Conservation (phyloP, 2,113 vertebrate genomes). For the Cervus canadensis region DNA sequence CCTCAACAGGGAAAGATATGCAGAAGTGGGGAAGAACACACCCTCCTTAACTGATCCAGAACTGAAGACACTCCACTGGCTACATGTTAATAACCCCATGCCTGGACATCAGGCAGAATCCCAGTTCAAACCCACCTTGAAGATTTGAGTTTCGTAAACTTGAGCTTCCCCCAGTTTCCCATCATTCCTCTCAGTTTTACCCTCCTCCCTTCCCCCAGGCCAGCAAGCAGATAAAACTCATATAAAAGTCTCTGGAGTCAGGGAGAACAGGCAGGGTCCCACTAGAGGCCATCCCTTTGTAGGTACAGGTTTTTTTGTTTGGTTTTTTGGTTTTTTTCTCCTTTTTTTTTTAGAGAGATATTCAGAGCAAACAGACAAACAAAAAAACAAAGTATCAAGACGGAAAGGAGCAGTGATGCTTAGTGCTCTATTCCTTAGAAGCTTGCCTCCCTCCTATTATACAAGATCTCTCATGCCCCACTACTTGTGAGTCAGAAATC, state of each 20-base stretch:
- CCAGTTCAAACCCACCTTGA: background rate
- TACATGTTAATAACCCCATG: no score
- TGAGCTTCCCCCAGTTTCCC: background rate
- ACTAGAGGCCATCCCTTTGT: background rate
- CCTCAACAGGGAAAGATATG: background rate
- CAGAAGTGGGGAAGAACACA: background rate
- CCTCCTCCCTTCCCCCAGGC: background rate
- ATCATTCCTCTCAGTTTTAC: background rate
- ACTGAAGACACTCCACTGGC: background rate
- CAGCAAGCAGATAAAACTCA: background rate
- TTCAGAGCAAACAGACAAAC: slow-evolving; percentile 24
- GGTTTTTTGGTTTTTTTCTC: no score
- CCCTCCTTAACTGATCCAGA: background rate
- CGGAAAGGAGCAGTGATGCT: background rate
- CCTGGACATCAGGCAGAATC: background rate
- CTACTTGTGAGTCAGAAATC: background rate
- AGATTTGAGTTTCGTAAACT: background rate
- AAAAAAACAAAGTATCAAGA: background rate
- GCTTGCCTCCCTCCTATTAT: background rate
- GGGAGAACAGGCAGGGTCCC: slow-evolving; percentile 21
- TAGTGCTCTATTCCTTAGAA: background rate
- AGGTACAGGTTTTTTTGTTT: background rate
- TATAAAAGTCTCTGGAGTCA: background rate
- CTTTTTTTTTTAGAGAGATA: slow-evolving; percentile 44
- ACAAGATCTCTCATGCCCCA: background rate